These are phyloP conservation scores for Triplophysa yarkandensis DNA, from an alignment of 2,797 vertebrate genomes.

Conservation along the genomic window DNA sequence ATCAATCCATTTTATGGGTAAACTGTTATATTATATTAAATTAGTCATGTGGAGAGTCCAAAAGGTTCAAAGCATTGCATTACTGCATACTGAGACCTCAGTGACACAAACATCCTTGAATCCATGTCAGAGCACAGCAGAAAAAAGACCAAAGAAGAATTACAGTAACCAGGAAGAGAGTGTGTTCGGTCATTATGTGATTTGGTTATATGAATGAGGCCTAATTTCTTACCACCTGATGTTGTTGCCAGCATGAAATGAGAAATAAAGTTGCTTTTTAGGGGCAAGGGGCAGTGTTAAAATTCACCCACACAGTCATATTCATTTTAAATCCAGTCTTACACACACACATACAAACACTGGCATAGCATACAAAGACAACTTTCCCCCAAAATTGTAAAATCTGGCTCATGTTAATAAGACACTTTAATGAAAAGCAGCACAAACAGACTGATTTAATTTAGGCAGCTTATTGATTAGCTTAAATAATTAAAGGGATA, in stretches of 20 bases:
- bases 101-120: slow-evolving; percentile 51
- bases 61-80: neutral
- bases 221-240: slow-evolving; percentile 84
- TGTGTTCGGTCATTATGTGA: slow-evolving; percentile 55
- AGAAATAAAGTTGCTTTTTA: slow-evolving; percentile 77
- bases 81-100: neutral
- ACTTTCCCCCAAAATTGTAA: neutral
- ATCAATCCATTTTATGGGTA: neutral
- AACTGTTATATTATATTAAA: slow-evolving; percentile 19
- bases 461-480: neutral
- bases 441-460: neutral
- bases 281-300: slow-evolving; percentile 62
- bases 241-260: slow-evolving; percentile 82
- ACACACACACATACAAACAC: slow-evolving; percentile 25
- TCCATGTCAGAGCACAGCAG: slow-evolving; percentile 67
- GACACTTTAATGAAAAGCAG: slow-evolving; percentile 13
- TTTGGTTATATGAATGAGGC: slow-evolving; percentile 66
- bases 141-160: slow-evolving; percentile 53
- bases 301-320: slow-evolving; percentile 52
- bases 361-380: neutral
- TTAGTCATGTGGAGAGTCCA: neutral
- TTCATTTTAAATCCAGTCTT: slow-evolving; percentile 45
- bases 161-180: slow-evolving; percentile 61
- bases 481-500: neutral
- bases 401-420: slow-evolving; percentile 8